Evolutionary conservation across 2,113 vertebrate species (phyloP).

Genomic region (Sardina pilchardus): DNA sequence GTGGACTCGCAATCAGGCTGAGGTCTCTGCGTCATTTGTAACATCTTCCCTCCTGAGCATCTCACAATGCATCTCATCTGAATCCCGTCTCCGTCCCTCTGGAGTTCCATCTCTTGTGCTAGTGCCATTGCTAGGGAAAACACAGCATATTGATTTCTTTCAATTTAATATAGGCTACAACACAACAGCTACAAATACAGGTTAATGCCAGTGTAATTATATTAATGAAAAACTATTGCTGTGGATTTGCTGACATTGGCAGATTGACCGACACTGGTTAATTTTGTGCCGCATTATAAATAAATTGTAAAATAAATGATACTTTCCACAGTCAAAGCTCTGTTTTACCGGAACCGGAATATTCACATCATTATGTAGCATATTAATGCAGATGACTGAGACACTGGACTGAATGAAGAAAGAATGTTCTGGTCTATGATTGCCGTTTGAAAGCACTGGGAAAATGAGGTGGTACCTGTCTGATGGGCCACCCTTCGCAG

Average conservation of each 20-base stretch:
- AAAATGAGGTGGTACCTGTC: background rate
- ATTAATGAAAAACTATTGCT: too few relatives aligned
- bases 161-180: too few relatives aligned
- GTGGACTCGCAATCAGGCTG: background rate
- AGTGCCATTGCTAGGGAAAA: background rate
- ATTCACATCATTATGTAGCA: too few relatives aligned
- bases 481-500: constrained; percentile 60
- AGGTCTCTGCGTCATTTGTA: background rate
- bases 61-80: background rate
- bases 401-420: background rate
- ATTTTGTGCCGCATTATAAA: background rate
- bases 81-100: background rate
- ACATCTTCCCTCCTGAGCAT: background rate
- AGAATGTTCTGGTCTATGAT: too few relatives aligned
- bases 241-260: too few relatives aligned
- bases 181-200: too few relatives aligned
- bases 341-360: too few relatives aligned
- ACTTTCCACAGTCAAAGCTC: background rate
- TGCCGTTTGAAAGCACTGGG: background rate
- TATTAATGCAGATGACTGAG: too few relatives aligned
- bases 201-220: too few relatives aligned
- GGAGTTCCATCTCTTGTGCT: background rate
- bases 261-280: too few relatives aligned
- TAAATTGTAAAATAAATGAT: background rate
- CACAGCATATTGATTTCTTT: background rate